These are phyloP conservation scores for Pyrocoelia pectoralis DNA, from an alignment of 2,888 invertebrate species.

Conservation along the genomic window DNA sequence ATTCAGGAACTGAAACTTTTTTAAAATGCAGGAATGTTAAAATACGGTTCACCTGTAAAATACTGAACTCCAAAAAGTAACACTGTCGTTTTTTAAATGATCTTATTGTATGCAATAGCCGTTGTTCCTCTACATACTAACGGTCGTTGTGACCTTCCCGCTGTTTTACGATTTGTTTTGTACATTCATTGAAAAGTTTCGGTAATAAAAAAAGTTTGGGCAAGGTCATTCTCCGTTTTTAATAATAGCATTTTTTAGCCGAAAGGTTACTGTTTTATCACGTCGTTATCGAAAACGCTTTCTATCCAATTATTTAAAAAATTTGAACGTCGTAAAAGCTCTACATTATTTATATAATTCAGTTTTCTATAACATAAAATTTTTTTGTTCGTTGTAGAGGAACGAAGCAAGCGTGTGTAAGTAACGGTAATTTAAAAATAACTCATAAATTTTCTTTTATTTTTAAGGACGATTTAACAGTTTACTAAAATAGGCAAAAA, in stretches of 20 bases:
- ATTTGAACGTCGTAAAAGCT: no score
- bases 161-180: conserved; percentile 52
- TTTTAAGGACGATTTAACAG: conserved; percentile 4
- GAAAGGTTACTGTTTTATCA: not conserved
- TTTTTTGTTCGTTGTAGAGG: not conserved
- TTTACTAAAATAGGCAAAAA: conserved; percentile 4
- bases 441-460: not conserved
- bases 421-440: conserved; percentile 5
- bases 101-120: conserved; percentile 46
- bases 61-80: conserved; percentile 45
- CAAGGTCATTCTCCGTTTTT: conserved; percentile 41
- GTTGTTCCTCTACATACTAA: conserved; percentile 40
- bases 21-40: conserved; percentile 28
- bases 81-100: conserved; percentile 43
- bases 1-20: conserved; percentile 19
- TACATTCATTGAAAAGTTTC: conserved; percentile 43
- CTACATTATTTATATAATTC: no score
- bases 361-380: no score
- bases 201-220: conserved; percentile 44
- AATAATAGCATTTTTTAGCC: conserved; percentile 11
- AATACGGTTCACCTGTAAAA: conserved; percentile 47
- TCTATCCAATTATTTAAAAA: no score
- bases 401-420: conserved; percentile 3
- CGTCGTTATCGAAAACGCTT: not conserved
- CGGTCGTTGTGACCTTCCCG: conserved; percentile 47